A percentile compares a stretch with the other conserved stretches of the same genome.
These are phyloP conservation scores for Conops quadrifasciatus DNA, from an alignment of 2,888 invertebrate species.

Conservation along the genomic window DNA sequence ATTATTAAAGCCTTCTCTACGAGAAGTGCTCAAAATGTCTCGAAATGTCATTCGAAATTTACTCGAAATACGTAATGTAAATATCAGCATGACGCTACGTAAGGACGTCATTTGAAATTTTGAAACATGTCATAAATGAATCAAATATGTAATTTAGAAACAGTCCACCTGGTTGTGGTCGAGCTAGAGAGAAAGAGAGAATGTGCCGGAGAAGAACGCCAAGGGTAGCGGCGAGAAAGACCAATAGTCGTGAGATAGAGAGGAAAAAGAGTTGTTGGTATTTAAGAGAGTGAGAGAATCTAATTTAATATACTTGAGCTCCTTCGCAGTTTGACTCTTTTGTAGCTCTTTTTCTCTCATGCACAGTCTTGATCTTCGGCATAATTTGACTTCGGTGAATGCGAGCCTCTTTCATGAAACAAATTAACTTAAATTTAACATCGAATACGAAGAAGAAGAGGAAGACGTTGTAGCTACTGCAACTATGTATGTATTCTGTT, in stretches of 20 bases:
- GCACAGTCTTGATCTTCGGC: background rate
- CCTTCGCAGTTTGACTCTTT: background rate
- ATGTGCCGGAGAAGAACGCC: no score
- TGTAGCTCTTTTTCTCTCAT: background rate
- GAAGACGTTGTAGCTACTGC: background rate
- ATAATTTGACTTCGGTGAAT: background rate
- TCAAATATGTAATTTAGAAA: no score
- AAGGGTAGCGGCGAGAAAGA: background rate
- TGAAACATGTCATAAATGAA: no score
- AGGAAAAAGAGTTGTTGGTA: background rate
- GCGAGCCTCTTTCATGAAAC: background rate
- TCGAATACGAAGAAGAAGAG: background rate
- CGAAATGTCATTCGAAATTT: no score
- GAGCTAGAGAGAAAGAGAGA: no score
- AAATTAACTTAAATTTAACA: slow-evolving; percentile 6
- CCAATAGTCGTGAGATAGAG: background rate
- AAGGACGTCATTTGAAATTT: no score
- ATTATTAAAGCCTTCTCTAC: no score
- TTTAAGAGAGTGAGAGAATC: background rate
- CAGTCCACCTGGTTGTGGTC: no score
- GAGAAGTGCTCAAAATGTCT: no score
- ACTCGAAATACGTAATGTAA: no score
- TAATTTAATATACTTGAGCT: background rate
- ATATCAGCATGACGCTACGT: no score
- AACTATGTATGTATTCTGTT: background rate